Evolutionary conservation across 2,888 invertebrate genomes (phyloP), one percentile per base, ranked within the genome.

Genomic region (Rhabditophanes sp.): DNA sequence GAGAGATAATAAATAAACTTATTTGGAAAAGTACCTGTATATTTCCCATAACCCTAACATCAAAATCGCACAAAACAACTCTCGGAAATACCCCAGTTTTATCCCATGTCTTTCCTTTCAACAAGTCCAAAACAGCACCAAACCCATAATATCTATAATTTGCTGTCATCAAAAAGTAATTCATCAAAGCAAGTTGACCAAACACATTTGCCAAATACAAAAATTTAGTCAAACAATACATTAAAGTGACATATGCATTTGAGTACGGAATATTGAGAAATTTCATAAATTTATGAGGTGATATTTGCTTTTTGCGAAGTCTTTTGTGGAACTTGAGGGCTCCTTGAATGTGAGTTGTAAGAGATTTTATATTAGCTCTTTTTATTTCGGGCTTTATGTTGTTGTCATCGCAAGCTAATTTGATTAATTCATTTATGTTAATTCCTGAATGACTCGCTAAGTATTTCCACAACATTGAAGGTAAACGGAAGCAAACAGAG

Each of bases 231-330:
- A 60, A 31, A n/a, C 59, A 30, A 32, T 59, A 59, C 7, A 57
- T 41, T 16, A 48, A 34, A 3, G 56, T 46, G 28, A 59, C 53
- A 44, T 55, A 59, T 8, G 53, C 41, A 8, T 58, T 44, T 1
- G 58, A 51, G 33, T 60, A 59, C 39, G 56, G 56, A 17, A 46
- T 44, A 35, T 59, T 59, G 16, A 59, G 37, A 21, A 50, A 49
- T 9, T 45, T 45, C 3, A 46, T 21, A 4, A 51, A 51, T 27
- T 51, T 54, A 41, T 59, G 59, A 1, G 56, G 51, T 17, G 41
- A 28, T 1, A 54, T 25, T 14, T 30, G 15, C 16, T 28, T 24
- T 9, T 24, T 9, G 12, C 20, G 15, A 11, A 54, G 44, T 12
- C 53, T 38, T 12, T 46, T 32, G 15, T 55, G 55, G 26, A 55